Evolutionary conservation across 2,113 vertebrate genomes (phyloP), one percentile per base, ranked within the genome.

Genomic region (Rhizomys pruinosus): DNA sequence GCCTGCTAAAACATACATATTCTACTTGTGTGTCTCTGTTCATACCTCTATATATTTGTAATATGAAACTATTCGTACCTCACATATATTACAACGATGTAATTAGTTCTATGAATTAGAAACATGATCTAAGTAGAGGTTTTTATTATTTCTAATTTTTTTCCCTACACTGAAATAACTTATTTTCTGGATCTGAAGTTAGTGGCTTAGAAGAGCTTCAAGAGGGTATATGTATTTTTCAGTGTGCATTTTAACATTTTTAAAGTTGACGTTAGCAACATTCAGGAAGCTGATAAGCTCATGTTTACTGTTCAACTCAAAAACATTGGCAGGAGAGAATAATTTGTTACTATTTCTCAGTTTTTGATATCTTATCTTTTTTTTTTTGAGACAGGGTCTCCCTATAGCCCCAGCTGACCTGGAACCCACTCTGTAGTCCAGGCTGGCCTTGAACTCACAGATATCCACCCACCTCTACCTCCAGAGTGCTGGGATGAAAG

Each of bases 81-180:
- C 1, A 37, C 20, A 57, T 64, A 55, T 68, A 17, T 90, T 52
- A 52, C 11, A 11, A 52, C 11, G 47, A 52, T 68, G 19, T 61
- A 20, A 63, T n/a, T 68, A 74, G 22, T 80, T 92, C n/a, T 55
- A 47, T 86, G 25, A 85, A 80, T 69, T 69, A 92, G 68, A 85
- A 85, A 12, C 85, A 22, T 59, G 15, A 69, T 63, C 85, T 19
- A 63, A 44, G 52, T 73, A 85, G 15, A 73, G 19, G 2, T 78
- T 80, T 55, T 32, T 82, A 66, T 79, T 80, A 39, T 78, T 79
- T 73, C 39, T 79, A 84, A 91, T 44, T 42, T 80, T 13, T 74
- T 69, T 22, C 74, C 89, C 3, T 42, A 74, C 68, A 74, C n/a
- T 74, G 16, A 85, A 64, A 68, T 69, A 89, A 61, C 20, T 82